Evolutionary conservation across 1,140 invertebrate genomes (phyloP).

Genomic region (Diorhabda carinulata): DNA sequence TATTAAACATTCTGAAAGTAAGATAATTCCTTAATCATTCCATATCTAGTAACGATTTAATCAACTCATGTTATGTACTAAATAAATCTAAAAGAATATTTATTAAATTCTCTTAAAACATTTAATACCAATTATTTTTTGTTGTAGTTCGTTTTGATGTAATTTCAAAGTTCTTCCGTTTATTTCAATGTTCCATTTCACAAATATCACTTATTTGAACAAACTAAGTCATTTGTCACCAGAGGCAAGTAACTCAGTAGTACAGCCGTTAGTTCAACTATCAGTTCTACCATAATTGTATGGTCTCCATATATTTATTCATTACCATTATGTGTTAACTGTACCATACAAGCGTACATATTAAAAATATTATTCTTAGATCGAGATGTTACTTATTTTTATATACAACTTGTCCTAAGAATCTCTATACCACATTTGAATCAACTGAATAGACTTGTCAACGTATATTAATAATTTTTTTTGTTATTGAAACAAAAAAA

Average conservation of each 20-base stretch:
- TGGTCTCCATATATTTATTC: background rate
- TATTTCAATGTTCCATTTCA: background rate
- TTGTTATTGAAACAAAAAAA: too few relatives aligned
- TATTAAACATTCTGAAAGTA: too few relatives aligned
- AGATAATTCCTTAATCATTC: too few relatives aligned
- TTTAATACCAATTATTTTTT: too few relatives aligned
- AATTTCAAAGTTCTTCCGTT: too few relatives aligned
- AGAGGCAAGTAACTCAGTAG: background rate
- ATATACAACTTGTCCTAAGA: too few relatives aligned
- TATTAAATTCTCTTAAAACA: too few relatives aligned
- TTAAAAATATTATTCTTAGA: background rate
- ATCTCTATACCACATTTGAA: too few relatives aligned
- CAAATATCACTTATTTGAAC: background rate
- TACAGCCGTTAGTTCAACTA: background rate
- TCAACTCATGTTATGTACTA: background rate
- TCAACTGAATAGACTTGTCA: too few relatives aligned
- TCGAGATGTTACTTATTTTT: too few relatives aligned
- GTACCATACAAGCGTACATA: background rate
- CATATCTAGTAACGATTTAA: background rate
- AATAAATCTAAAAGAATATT: background rate
- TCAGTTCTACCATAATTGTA: constrained; percentile 2
- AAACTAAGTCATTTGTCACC: constrained; percentile 2
- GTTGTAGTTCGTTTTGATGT: too few relatives aligned
- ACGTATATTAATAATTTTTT: too few relatives aligned
- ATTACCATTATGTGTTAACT: constrained; percentile 1